These are phyloP conservation scores for Lepidurus arcticus DNA, from an alignment of 1,140 invertebrate genomes.

Conservation along the genomic window DNA sequence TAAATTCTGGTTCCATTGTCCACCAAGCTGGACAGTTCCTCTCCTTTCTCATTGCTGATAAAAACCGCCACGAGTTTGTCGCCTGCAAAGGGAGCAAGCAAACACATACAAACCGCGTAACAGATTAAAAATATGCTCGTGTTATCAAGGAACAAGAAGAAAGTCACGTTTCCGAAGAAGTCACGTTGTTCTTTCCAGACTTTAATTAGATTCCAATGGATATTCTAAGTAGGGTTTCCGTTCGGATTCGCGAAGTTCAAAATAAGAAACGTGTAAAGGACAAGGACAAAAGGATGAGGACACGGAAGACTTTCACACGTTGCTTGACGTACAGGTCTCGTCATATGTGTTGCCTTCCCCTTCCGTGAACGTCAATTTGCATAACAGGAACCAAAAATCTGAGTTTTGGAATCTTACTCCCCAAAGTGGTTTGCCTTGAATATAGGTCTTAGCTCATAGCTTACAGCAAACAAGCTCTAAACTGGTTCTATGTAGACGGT, in stretches of 20 bases:
- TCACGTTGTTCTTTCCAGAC: background rate
- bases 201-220: background rate
- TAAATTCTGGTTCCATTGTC: constrained; percentile 60
- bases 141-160: background rate
- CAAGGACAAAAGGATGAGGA: background rate
- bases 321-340: constrained; percentile 35
- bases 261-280: background rate
- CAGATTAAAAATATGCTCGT: background rate
- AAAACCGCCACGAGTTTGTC: constrained; percentile 69
- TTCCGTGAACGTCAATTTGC: constrained; percentile 9
- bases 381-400: background rate
- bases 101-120: background rate
- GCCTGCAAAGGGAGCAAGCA: constrained; percentile 41
- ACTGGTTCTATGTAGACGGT: too few relatives aligned
- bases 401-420: background rate
- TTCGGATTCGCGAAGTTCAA: background rate
- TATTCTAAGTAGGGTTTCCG: background rate
- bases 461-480: too few relatives aligned
- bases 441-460: background rate
- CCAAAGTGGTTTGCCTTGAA: background rate
- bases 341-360: background rate
- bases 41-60: constrained; percentile 66
- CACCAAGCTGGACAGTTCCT: constrained; percentile 59
- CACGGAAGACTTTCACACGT: constrained; percentile 32
- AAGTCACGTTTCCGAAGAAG: background rate